Evolutionary conservation across 1,140 invertebrate genomes (phyloP), one percentile per base, ranked within the genome.

Genomic region (Luehdorfia chinensis): DNA sequence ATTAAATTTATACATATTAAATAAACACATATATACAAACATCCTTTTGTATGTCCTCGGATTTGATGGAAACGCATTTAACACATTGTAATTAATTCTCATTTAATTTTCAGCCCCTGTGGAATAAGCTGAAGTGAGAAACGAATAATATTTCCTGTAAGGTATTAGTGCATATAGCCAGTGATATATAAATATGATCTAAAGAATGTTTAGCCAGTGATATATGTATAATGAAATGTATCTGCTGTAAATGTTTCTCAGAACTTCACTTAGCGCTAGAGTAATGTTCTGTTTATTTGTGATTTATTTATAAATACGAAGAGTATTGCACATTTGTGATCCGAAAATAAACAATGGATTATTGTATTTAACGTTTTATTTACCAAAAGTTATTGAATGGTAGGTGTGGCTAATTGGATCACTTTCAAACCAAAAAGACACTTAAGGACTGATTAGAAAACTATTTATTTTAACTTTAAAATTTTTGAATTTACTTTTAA

Each of bases 81-180:
- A n/a, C n/a, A n/a, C n/a, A n/a, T n/a, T n/a, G n/a, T n/a, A n/a
- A n/a, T n/a, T n/a, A n/a, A n/a, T n/a, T n/a, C n/a, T 59, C 25
- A 37, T 56, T 57, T 61, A 53, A 54, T 36, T 81, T 81, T 46
- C 69, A 84, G 80, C 30, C 74, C 81, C 71, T n/a, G 71, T 72
- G 46, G 80, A 84, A 31, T 84, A 77, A 67, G 30, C 2, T 19
- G 21, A 13, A 13, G 23, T 5, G 33, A 65, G 27, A 46, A 32
- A 21, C 12, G 57, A 45, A 31, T 30, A 49, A 56, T 11, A 55
- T 50, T 68, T 61, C 57, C 57, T 55, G 27, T 55, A 56, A 69
- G 75, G 73, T 79, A 80, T 78, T 77, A 84, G 59, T 53, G 43
- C 53, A 60, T 58, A 55, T 37, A 52, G 59, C 61, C n/a, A 69